These are phyloP conservation scores for Theristicus caerulescens DNA, from an alignment of 2,113 vertebrate species.

Conservation along the genomic window DNA sequence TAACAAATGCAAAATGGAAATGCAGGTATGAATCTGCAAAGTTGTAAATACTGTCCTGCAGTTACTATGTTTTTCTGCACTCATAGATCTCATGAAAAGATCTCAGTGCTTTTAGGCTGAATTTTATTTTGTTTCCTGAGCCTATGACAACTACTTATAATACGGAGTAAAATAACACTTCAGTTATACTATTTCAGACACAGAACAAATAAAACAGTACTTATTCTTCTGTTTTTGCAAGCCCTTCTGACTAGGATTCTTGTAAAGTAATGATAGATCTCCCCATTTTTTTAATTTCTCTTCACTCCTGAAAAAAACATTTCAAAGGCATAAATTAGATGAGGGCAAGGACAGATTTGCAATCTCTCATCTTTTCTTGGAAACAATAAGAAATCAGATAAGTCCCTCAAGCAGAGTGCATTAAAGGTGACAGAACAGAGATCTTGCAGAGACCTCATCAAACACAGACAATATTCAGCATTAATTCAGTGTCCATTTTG, in stretches of 20 bases:
- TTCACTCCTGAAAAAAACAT: constrained; percentile 54
- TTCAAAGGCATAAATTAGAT: constrained; percentile 78
- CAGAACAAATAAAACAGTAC: constrained; percentile 28
- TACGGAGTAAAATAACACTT: neutral
- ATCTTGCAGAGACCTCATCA: constrained; percentile 69
- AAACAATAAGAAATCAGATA: constrained; percentile 75
- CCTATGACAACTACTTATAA: constrained; percentile 4
- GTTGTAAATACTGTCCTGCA: constrained; percentile 40
- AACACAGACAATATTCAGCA: constrained; percentile 68
- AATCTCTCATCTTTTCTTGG: constrained; percentile 79
- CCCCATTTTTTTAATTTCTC: neutral
- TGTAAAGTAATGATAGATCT: neutral
- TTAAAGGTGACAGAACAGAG: constrained; percentile 73
- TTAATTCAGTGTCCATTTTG: constrained; percentile 71
- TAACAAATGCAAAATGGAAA: constrained; percentile 15
- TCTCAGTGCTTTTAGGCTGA: constrained; percentile 17
- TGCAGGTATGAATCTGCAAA: neutral
- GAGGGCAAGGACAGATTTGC: constrained; percentile 62
- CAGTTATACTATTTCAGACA: constrained; percentile 24
- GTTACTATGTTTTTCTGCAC: neutral
- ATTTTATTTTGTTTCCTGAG: constrained; percentile 11
- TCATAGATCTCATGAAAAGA: constrained; percentile 36
- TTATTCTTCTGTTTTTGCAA: constrained; percentile 45
- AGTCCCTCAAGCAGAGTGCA: constrained; percentile 71
- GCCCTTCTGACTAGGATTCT: neutral